Evolutionary conservation across 2,888 invertebrate genomes (phyloP).

Genomic region (Acleris laterana): DNA sequence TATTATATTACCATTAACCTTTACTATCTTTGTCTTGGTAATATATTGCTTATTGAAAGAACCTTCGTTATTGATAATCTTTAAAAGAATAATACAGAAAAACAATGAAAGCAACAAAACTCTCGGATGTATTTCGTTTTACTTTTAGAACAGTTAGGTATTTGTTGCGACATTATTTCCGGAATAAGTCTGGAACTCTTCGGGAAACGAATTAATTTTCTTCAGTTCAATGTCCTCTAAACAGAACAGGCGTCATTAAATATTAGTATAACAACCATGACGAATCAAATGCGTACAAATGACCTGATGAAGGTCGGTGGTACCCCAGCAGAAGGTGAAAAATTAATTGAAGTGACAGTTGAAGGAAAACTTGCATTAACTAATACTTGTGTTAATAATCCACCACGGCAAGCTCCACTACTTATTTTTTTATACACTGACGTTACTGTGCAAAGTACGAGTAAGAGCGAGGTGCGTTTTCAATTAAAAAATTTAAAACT

Average conservation of each 20-base stretch:
- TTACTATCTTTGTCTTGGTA: too few relatives aligned
- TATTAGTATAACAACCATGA: not conserved
- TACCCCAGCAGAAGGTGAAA: too few relatives aligned
- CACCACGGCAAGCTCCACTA: too few relatives aligned
- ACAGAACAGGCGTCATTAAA: not conserved
- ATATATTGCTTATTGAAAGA: not conserved
- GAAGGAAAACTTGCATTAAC: too few relatives aligned
- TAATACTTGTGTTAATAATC: too few relatives aligned
- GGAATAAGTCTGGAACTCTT: conserved; percentile 7
- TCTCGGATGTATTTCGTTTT: not conserved
- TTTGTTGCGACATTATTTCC: conserved; percentile 10
- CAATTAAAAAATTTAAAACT: not conserved
- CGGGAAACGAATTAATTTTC: not conserved
- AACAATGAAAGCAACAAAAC: conserved; percentile 9
- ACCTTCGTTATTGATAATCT: not conserved
- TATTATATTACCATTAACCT: too few relatives aligned
- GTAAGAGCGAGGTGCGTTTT: too few relatives aligned
- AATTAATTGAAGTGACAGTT: too few relatives aligned
- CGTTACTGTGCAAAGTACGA: too few relatives aligned
- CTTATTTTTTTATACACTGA: too few relatives aligned
- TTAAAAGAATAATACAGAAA: not conserved
- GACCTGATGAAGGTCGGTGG: not conserved
- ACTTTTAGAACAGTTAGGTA: conserved; percentile 10
- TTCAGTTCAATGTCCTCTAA: conserved; percentile 7
- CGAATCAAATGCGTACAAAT: not conserved